Conservation (phyloP, 2,113 vertebrate genomes). For the Uria lomvia region DNA sequence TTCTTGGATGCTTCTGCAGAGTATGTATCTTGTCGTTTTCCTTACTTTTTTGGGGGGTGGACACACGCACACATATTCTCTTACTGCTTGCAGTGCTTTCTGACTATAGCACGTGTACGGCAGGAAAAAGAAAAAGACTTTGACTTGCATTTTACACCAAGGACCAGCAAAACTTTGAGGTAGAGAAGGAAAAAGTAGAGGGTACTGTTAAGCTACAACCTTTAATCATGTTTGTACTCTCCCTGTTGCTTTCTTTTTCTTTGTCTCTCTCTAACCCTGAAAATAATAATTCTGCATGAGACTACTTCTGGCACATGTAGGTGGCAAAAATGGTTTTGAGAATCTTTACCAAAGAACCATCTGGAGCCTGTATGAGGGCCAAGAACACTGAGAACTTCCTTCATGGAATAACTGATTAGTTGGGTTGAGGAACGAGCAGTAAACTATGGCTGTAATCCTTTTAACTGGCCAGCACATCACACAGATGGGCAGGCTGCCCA, state of each 20-base stretch:
- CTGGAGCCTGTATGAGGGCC: not conserved
- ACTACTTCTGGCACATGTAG: not conserved
- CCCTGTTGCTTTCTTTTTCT: not conserved
- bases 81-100: not conserved
- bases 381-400: not conserved
- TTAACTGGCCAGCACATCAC: not conserved
- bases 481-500: not conserved
- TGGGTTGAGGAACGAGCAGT: not conserved
- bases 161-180: not conserved
- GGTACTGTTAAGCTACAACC: not conserved
- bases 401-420: not conserved
- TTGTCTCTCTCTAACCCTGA: not conserved
- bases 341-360: constrained; percentile 20
- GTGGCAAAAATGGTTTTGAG: constrained; percentile 3
- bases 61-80: not conserved
- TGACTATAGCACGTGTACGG: not conserved
- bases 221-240: not conserved
- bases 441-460: not conserved
- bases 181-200: not conserved
- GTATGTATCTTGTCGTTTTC: not conserved
- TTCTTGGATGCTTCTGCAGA: not conserved
- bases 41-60: not conserved
- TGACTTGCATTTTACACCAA: not conserved
- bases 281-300: not conserved
- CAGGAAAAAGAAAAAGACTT: not conserved